Evolutionary conservation across 2,888 invertebrate genomes (phyloP).

Genomic region (Schizaphis graminum): DNA sequence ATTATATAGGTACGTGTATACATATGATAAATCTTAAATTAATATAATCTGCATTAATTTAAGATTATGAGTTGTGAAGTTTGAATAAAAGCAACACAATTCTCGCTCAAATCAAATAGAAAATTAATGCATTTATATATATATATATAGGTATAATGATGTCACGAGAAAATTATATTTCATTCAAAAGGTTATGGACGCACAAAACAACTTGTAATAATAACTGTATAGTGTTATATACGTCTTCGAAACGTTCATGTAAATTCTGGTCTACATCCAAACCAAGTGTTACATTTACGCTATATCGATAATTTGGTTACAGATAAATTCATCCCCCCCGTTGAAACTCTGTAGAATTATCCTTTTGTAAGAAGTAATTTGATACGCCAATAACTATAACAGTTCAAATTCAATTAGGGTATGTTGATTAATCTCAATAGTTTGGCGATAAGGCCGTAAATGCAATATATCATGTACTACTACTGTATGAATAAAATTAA

Average conservation of each 20-base stretch:
- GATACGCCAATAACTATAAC: slow-evolving; percentile 13
- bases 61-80: not conserved
- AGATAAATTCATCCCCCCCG: not conserved
- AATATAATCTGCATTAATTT: not conserved
- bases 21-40: not conserved
- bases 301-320: slow-evolving; percentile 24
- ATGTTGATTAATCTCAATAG: slow-evolving; percentile 34
- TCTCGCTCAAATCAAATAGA: not conserved
- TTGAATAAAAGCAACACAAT: not conserved
- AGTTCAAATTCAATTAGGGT: slow-evolving; percentile 25
- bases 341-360: not conserved
- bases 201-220: not conserved
- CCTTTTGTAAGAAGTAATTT: slow-evolving; percentile 7
- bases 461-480: not conserved
- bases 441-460: not conserved
- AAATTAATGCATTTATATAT: not conserved
- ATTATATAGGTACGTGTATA: not conserved
- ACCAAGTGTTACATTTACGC: not conserved
- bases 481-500: slow-evolving; percentile 36
- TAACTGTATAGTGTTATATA: not conserved
- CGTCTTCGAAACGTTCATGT: not conserved
- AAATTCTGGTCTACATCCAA: not conserved
- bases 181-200: not conserved
- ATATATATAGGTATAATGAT: not conserved
- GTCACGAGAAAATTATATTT: not conserved